A percentile compares a stretch with the other conserved stretches of the same genome.
Conservation (phyloP, 2,797 vertebrate genomes). For the Ceryle rudis region DNA sequence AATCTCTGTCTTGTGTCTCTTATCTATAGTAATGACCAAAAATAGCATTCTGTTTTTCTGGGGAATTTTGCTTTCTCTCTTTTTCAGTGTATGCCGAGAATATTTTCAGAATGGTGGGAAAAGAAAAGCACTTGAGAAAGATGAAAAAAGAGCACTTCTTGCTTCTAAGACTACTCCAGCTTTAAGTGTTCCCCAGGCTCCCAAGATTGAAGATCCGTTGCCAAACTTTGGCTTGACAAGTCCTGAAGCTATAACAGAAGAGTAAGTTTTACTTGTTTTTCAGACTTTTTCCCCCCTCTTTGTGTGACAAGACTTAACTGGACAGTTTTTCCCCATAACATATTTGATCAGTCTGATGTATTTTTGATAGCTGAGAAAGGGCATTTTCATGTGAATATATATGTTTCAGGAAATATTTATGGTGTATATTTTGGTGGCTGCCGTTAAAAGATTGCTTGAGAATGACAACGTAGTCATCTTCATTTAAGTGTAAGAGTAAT, state of each 20-base stretch:
- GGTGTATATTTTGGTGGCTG: neutral
- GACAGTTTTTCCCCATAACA: neutral
- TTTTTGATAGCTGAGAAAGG: neutral
- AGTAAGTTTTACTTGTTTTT: constrained; percentile 75
- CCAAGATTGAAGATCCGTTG: constrained; percentile 76
- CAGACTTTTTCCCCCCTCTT: neutral
- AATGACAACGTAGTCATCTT: constrained; percentile 18
- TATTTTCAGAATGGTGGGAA: constrained; percentile 97
- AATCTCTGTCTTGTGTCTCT: neutral
- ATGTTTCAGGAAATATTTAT: neutral
- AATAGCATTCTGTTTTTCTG: neutral
- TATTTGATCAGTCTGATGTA: neutral
- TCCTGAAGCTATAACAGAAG: constrained; percentile 74
- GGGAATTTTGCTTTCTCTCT: neutral
- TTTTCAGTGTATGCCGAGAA: constrained; percentile 92
- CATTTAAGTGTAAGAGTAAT: neutral
- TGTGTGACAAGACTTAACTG: neutral
- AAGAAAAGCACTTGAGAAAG: constrained; percentile 94
- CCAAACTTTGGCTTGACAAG: constrained; percentile 73
- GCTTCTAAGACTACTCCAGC: constrained; percentile 78
- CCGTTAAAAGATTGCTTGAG: neutral
- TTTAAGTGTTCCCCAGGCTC: constrained; percentile 75
- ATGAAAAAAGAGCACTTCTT: constrained; percentile 88
- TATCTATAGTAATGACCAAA: neutral
- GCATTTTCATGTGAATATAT: neutral